Evolutionary conservation across 2,113 vertebrate species (phyloP).

Genomic region (Nerophis lumbriciformis): DNA sequence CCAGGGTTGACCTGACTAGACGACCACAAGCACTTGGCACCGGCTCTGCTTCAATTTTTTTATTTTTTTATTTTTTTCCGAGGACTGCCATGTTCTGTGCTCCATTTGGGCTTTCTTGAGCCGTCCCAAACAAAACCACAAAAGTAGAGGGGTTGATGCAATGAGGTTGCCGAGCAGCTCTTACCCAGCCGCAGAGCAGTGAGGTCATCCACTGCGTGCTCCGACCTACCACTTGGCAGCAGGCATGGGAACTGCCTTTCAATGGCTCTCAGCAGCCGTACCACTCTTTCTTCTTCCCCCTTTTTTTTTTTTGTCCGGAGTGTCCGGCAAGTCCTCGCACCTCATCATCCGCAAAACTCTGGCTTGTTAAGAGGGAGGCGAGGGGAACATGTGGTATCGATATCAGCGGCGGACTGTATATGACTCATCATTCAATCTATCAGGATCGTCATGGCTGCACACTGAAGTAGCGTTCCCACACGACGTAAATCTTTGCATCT

Average conservation of each 20-base stretch:
- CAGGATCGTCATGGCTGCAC: conserved; percentile 17
- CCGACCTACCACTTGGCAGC: conserved; percentile 55
- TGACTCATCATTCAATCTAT: conserved; percentile 49
- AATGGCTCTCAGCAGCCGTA: conserved; percentile 41
- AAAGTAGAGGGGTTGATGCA: conserved; percentile 48
- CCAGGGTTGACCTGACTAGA: conserved; percentile 62
- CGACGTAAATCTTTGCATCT: conserved; percentile 44
- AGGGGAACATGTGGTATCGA: conserved; percentile 57
- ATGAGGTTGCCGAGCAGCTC: conserved; percentile 44
- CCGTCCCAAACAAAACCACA: conserved; percentile 67
- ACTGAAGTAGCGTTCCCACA: conserved; percentile 43
- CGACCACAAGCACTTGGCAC: conserved; percentile 67
- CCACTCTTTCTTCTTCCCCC: conserved; percentile 22
- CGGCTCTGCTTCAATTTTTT: conserved; percentile 38
- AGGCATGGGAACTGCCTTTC: conserved; percentile 65
- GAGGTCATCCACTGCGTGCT: conserved; percentile 63
- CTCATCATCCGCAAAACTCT: conserved; percentile 52
- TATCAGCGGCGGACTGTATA: conserved; percentile 38
- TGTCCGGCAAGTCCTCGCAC: conserved; percentile 46
- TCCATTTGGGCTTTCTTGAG: conserved; percentile 63
- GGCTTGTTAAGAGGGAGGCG: conserved; percentile 16
- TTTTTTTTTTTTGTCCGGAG: conserved; percentile 31
- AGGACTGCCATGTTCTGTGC: conserved; percentile 56
- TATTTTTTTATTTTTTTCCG: neutral
- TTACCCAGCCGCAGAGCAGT: conserved; percentile 46